Conservation (phyloP, 2,888 invertebrate species). For the Allophyes oxyacanthae region DNA sequence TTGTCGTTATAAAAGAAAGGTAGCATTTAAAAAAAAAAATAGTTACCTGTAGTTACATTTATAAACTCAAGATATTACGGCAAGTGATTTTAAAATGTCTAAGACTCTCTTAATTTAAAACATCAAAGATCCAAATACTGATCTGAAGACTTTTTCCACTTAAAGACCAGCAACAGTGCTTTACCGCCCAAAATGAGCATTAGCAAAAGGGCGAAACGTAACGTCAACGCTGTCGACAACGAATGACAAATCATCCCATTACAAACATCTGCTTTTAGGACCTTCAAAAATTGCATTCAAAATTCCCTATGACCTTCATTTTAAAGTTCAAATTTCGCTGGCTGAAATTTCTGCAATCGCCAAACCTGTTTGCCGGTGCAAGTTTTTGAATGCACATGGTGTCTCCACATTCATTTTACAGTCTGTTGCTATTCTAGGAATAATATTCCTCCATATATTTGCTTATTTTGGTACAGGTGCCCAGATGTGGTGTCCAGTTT, state of each 20-base stretch:
- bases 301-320: slow-evolving; percentile 36
- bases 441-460: slow-evolving; percentile 81
- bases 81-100: slow-evolving; percentile 19
- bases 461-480: slow-evolving; percentile 85
- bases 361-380: slow-evolving; percentile 61
- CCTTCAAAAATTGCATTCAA: slow-evolving; percentile 41
- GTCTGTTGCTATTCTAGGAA: slow-evolving; percentile 89
- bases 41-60: no score
- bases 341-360: slow-evolving; percentile 29
- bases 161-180: slow-evolving; percentile 62
- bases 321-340: slow-evolving; percentile 57
- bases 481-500: slow-evolving; percentile 80
- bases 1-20: no score
- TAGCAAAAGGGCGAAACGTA: slow-evolving; percentile 80
- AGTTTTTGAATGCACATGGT: slow-evolving; percentile 86
- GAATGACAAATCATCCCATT: slow-evolving; percentile 85
- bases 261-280: slow-evolving; percentile 52
- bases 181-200: slow-evolving; percentile 76
- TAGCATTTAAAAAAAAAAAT: no score
- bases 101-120: slow-evolving; percentile 42
- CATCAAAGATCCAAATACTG: slow-evolving; percentile 64
- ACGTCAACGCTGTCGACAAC: slow-evolving; percentile 80
- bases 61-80: no score
- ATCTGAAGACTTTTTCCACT: slow-evolving; percentile 66
- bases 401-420: slow-evolving; percentile 86